Evolutionary conservation across 2,113 vertebrate species (phyloP).

Genomic region (Anguilla rostrata): DNA sequence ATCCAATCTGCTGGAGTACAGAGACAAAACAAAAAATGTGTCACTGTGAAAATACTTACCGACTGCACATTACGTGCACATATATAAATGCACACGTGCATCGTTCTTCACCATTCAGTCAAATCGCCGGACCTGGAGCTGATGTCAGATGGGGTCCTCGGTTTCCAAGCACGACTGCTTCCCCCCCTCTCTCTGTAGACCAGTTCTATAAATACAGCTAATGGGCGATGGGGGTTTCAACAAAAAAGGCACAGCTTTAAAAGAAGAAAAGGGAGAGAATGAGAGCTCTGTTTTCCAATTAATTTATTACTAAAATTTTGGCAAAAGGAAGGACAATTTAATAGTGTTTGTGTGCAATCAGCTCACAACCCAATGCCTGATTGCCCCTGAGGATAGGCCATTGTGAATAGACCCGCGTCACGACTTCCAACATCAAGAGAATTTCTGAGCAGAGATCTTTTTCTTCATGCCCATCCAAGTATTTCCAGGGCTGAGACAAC

Average conservation of each 20-base stretch:
- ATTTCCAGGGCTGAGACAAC: background rate
- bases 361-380: constrained; percentile 10
- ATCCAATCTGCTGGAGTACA: too few species aligned
- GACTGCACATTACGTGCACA: too few species aligned
- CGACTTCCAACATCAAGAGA: constrained; percentile 12
- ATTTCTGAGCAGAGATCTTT: background rate
- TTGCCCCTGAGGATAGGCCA: background rate
- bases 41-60: too few species aligned
- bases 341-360: constrained; percentile 10
- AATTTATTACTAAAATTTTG: background rate
- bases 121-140: background rate
- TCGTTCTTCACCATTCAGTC: background rate
- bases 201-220: background rate
- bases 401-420: constrained; percentile 20
- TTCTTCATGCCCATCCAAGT: constrained; percentile 8
- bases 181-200: background rate
- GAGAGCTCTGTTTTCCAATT: background rate
- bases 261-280: constrained; percentile 18
- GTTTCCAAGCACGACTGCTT: background rate
- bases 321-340: constrained; percentile 9
- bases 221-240: background rate
- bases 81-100: background rate
- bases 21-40: too few species aligned
- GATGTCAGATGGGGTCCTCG: background rate
- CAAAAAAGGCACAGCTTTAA: background rate